phyloP scores from a whole-genome alignment of 2,797 vertebrate genomes.

The Sebastes iracundus region DNA sequence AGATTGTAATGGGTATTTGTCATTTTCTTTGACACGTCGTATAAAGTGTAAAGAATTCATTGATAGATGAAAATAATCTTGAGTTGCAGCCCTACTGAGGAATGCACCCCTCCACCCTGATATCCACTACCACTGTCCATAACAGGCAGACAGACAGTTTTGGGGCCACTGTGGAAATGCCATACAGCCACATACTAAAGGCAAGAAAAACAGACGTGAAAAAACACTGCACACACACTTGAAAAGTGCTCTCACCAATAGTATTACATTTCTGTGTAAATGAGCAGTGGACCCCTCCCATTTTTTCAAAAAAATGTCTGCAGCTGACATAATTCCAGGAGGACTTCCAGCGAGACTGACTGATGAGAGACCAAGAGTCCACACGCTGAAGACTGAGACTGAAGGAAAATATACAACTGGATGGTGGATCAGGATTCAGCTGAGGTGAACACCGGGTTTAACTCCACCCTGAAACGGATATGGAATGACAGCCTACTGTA shows the following conservation, averaged over 20 bases:
- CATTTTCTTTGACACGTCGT: neutral
- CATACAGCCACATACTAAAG: conserved; percentile 52
- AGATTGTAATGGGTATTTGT: neutral
- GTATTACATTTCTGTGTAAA: conserved; percentile 68
- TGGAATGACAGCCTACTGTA: neutral
- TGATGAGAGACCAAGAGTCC: conserved; percentile 47
- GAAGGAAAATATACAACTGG: conserved; percentile 66
- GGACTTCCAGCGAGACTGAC: conserved; percentile 52
- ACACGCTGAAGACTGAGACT: conserved; percentile 34
- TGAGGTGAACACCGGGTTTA: conserved; percentile 18
- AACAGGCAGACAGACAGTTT: conserved; percentile 16
- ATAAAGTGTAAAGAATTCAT: neutral
- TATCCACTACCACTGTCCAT: conserved; percentile 8
- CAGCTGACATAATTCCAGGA: conserved; percentile 64
- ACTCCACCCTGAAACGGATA: conserved; percentile 12
- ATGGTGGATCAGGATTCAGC: conserved; percentile 36
- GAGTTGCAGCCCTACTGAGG: conserved; percentile 26
- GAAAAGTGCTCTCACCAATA: conserved; percentile 44
- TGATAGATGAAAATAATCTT: neutral
- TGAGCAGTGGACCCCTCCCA: conserved; percentile 55
- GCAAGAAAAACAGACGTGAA: conserved; percentile 60
- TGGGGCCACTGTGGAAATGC: conserved; percentile 59
- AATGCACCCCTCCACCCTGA: conserved; percentile 49
- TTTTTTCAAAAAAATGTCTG: conserved; percentile 37
- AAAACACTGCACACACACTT: conserved; percentile 34